A percentile compares a stretch with the other conserved stretches of the same genome.
phyloP scores from a whole-genome alignment of 1,140 invertebrate species.

The Sycophila sp. region DNA sequence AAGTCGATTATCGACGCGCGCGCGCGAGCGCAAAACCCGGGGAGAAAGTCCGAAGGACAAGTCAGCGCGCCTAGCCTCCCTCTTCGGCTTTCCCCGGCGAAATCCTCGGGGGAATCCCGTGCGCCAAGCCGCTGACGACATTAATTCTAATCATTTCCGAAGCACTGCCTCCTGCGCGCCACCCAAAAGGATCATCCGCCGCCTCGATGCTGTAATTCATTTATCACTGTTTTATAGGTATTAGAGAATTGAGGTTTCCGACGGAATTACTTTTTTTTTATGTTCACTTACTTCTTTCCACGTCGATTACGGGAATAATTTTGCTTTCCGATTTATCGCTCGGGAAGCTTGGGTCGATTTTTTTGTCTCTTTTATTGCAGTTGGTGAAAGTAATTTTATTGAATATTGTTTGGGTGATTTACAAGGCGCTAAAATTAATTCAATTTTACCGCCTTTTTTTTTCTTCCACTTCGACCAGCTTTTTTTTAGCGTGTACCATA shows the following conservation, averaged over 20 bases:
- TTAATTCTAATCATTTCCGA: constrained; percentile 51
- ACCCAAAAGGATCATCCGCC: constrained; percentile 11
- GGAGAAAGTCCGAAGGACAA: no score
- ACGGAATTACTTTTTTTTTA: not conserved
- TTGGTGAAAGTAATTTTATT: no score
- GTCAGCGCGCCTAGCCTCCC: not conserved
- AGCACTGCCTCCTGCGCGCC: constrained; percentile 28
- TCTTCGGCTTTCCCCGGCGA: not conserved
- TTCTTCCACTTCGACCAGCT: no score
- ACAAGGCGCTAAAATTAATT: no score
- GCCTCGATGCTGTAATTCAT: constrained; percentile 24
- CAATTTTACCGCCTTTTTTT: no score
- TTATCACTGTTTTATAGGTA: constrained; percentile 32
- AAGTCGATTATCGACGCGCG: constrained; percentile 20
- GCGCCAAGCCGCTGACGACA: constrained; percentile 26
- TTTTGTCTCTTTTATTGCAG: no score
- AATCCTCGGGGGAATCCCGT: constrained; percentile 32
- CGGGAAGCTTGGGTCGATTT: no score
- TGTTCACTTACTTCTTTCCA: not conserved
- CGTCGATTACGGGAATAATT: no score
- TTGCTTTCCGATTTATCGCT: no score
- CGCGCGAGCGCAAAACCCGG: no score
- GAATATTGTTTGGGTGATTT: no score
- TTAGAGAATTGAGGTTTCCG: constrained; percentile 1
- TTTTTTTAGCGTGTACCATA: no score